phyloP scores from a whole-genome alignment of 64 coral and sea anemone species.

The Porites lutea region DNA sequence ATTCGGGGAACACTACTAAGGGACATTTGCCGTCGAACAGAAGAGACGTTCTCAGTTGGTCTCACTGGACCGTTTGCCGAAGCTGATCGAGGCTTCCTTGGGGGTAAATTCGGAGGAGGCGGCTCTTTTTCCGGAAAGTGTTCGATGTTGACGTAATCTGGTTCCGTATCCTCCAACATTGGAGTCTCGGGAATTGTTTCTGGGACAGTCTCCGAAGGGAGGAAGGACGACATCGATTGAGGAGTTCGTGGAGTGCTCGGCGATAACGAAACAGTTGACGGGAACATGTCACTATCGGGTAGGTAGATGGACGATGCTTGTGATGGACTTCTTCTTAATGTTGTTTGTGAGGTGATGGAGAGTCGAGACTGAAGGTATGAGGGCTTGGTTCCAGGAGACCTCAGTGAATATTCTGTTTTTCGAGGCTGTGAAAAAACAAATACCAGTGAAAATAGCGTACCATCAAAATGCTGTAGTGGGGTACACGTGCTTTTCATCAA shows the following conservation, averaged over 20 bases:
- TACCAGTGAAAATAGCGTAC: no score
- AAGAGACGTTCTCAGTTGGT: conserved; percentile 55
- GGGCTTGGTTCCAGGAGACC: conserved; percentile 87
- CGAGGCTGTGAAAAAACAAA: conserved; percentile 63
- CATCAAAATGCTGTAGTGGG: no score
- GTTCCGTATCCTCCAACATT: conserved; percentile 48
- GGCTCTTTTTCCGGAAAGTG: conserved; percentile 80
- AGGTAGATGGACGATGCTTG: conserved; percentile 58
- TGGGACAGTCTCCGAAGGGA: conserved; percentile 60
- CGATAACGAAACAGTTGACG: conserved; percentile 43
- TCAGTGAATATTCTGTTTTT: conserved; percentile 83
- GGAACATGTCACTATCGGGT: conserved; percentile 18
- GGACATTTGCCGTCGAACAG: conserved; percentile 7
- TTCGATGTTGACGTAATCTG: conserved; percentile 93
- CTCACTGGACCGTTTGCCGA: conserved; percentile 64
- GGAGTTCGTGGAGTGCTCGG: conserved; percentile 67
- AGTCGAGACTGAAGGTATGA: conserved; percentile 74
- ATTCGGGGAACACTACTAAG: neutral
- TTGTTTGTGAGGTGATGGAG: conserved; percentile 67
- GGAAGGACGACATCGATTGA: conserved; percentile 45
- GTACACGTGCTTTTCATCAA: no score
- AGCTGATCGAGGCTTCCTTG: conserved; percentile 63
- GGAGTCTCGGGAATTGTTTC: conserved; percentile 71
- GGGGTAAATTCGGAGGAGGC: conserved; percentile 55
- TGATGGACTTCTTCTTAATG: conserved; percentile 56